A percentile compares a stretch with the other conserved stretches of the same genome.
Conservation (phyloP, 1,140 invertebrate species). For the Halictus rubicundus region DNA sequence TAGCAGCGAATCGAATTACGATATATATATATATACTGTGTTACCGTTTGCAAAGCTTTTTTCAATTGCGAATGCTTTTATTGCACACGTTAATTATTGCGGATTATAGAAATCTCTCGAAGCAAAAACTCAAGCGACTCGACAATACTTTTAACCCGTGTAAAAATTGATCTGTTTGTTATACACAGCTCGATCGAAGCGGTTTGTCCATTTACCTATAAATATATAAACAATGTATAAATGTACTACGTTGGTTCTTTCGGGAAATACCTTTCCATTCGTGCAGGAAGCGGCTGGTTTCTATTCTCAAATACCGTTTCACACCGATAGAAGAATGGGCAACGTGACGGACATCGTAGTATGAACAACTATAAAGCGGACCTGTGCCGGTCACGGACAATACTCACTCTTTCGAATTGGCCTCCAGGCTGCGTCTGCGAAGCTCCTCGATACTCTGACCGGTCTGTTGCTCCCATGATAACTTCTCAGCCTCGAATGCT, state of each 20-base stretch:
- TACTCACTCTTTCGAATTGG: constrained; percentile 92
- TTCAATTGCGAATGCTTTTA: constrained; percentile 10
- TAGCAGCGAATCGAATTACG: not conserved
- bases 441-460: constrained; percentile 93
- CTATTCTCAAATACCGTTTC: constrained; percentile 7
- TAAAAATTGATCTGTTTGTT: not conserved
- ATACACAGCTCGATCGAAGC: not conserved
- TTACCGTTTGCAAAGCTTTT: constrained; percentile 1
- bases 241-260: not conserved
- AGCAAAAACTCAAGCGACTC: constrained; percentile 23
- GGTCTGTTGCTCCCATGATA: constrained; percentile 94
- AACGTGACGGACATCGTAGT: constrained; percentile 16
- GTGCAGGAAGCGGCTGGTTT: constrained; percentile 34
- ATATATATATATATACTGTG: too few species aligned
- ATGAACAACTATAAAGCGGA: constrained; percentile 23
- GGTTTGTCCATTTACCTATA: constrained; percentile 10
- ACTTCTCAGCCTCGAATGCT: constrained; percentile 92
- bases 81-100: not conserved
- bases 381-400: constrained; percentile 11
- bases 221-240: not conserved
- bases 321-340: not conserved
- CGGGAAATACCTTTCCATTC: constrained; percentile 21
- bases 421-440: constrained; percentile 90
- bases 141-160: not conserved
- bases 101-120: not conserved